These are phyloP conservation scores for Micoletzkya japonica DNA, from an alignment of 2,888 invertebrate genomes.

Conservation along the genomic window DNA sequence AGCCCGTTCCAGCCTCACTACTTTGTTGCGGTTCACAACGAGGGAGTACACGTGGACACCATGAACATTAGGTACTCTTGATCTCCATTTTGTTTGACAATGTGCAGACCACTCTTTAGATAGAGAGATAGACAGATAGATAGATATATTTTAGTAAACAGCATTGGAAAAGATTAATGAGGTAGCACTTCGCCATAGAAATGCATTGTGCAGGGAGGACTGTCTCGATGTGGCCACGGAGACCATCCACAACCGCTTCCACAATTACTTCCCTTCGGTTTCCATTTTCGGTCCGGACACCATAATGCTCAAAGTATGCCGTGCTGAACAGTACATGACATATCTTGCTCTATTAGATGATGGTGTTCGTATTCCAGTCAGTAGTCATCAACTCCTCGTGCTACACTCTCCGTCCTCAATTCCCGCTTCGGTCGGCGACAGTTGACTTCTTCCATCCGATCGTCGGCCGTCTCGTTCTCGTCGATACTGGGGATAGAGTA, in stretches of 20 bases:
- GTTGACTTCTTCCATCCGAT: slow-evolving; percentile 44
- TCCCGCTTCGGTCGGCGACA: slow-evolving; percentile 40
- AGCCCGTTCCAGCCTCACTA: slow-evolving; percentile 20
- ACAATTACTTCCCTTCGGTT: slow-evolving; percentile 44
- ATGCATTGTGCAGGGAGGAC: slow-evolving; percentile 37
- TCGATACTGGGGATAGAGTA: slow-evolving; percentile 45
- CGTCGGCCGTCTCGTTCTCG: slow-evolving; percentile 42
- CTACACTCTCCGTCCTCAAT: slow-evolving; percentile 45
- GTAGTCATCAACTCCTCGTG: slow-evolving; percentile 35
- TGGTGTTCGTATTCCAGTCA: slow-evolving; percentile 34
- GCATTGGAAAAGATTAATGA: background rate
- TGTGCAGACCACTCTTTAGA: too few relatives aligned
- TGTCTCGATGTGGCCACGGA: slow-evolving; percentile 50
- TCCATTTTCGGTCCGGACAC: slow-evolving; percentile 49
- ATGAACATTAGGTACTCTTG: slow-evolving; percentile 17
- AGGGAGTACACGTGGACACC: background rate
- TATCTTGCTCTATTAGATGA: background rate
- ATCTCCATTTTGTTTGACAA: background rate
- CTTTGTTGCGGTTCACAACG: slow-evolving; percentile 2
- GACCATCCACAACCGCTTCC: slow-evolving; percentile 38
- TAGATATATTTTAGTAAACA: background rate
- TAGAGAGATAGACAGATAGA: too few relatives aligned
- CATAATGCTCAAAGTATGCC: slow-evolving; percentile 42
- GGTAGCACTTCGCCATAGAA: background rate
- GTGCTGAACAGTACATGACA: background rate